phyloP scores from a whole-genome alignment of 2,888 invertebrate species.

The Zele albiditarsus region DNA sequence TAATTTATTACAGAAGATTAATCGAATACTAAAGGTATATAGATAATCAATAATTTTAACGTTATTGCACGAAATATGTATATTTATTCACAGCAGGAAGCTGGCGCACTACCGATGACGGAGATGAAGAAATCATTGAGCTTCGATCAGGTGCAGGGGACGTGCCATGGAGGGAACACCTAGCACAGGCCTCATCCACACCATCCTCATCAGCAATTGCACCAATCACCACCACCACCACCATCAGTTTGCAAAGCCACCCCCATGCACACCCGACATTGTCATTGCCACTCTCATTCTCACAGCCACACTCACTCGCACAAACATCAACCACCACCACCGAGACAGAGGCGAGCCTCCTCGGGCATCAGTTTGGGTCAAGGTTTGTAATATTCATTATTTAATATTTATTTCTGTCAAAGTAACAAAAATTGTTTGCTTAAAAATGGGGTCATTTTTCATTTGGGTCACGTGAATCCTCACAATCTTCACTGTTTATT shows the following conservation, averaged over 20 bases:
- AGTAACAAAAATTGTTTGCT: too few species aligned
- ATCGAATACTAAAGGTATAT: too few species aligned
- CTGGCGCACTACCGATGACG: slow-evolving; percentile 79
- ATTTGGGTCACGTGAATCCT: not conserved
- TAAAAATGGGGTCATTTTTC: not conserved
- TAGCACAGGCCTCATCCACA: slow-evolving; percentile 71
- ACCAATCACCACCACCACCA: slow-evolving; percentile 49
- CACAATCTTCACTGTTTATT: too few species aligned
- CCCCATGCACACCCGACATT: slow-evolving; percentile 69
- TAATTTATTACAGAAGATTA: too few species aligned
- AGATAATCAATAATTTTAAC: not conserved
- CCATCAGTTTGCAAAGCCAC: slow-evolving; percentile 64
- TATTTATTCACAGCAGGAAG: slow-evolving; percentile 73
- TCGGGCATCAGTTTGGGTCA: slow-evolving; percentile 71
- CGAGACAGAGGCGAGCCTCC: slow-evolving; percentile 70
- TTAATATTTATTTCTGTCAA: not conserved
- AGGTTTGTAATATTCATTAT: slow-evolving; percentile 57
- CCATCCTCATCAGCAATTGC: slow-evolving; percentile 59
- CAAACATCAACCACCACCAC: slow-evolving; percentile 67
- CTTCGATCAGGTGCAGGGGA: slow-evolving; percentile 75
- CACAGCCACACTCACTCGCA: slow-evolving; percentile 70
- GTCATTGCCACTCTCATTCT: slow-evolving; percentile 70
- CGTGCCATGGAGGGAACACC: slow-evolving; percentile 72
- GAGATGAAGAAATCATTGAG: slow-evolving; percentile 79
- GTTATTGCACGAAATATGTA: not conserved